Conservation (phyloP, 2,113 vertebrate genomes). For the Callopanchax toddi region DNA sequence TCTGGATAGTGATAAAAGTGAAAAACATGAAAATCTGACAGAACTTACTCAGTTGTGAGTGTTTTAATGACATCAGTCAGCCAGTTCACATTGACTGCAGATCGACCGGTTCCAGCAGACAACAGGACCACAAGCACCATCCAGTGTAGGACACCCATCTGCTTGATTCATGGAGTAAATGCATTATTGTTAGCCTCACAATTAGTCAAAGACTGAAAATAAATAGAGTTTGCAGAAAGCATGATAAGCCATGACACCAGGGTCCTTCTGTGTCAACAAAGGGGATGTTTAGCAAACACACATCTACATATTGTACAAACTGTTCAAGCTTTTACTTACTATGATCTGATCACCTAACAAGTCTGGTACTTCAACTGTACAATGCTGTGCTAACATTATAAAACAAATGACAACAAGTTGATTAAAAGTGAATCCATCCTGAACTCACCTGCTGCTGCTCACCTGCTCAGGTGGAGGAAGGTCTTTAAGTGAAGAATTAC, state of each 20-base stretch:
- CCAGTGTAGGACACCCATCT: slow-evolving; percentile 4
- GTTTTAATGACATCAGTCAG: background rate
- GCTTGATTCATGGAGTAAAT: background rate
- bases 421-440: background rate
- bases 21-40: background rate
- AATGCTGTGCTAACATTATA: no score
- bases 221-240: no score
- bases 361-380: no score
- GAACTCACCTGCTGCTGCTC: background rate
- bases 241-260: no score
- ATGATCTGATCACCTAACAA: no score
- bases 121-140: slow-evolving; percentile 3
- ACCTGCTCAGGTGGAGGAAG: background rate
- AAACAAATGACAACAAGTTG: no score
- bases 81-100: slow-evolving; percentile 4
- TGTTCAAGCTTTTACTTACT: no score
- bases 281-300: no score
- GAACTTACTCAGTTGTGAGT: background rate
- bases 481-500: background rate
- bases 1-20: background rate
- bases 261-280: no score
- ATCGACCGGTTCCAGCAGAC: background rate
- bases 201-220: background rate
- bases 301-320: no score
- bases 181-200: background rate